Base-by-base conservation (phyloP, 2,113 vertebrate genomes). In the Hippocampus zosterae region DNA sequence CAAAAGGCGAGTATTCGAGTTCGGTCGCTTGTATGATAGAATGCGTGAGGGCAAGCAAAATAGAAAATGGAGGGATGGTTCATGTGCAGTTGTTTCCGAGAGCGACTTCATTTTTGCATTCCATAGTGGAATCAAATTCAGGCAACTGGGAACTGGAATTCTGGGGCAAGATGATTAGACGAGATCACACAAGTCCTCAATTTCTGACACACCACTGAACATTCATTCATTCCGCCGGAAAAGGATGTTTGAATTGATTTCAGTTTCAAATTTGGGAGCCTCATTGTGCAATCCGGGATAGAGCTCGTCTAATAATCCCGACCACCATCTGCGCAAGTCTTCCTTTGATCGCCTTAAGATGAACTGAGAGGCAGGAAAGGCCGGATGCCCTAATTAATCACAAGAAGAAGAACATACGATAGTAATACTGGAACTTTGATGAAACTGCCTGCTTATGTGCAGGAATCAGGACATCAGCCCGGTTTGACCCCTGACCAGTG, bases 271-370 rank as follows among this genome's bases (percentile, higher is more conserved):
- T 10, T 7, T 25, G 15, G 25, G 18, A 19, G 27, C 40, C 19
- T 41, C 62, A 53, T 90, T 90, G 90, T 91, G 89, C 88, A 59
- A 85, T 73, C 86, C 89, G 87, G 88, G 89, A 89, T 88, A 88
- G 90, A 65, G 48, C 57, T 69, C 59, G 63, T 62, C 29, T 37
- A 56, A 70, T 19, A 57, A 27, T 52, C 63, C 63, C 63, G 53
- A 57, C 64, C 41, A n/a, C 67, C 69, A 33, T 68, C 41, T 57
- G 50, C 64, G 57, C 42, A 76, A 73, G 72, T 72, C 65, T 23
- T 69, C 64, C 81, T 83, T 87, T 82, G 79, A 88, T 88, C 86
- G 68, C 41, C n/a, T 62, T 70, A 69, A 83, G 72, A 73, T 63
- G 71, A 83, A 56, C n/a, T 2, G 67, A 82, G 70, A 48, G 27